These are phyloP conservation scores for Drosophila ogumai DNA, from an alignment of 1,140 invertebrate genomes.

Conservation along the genomic window DNA sequence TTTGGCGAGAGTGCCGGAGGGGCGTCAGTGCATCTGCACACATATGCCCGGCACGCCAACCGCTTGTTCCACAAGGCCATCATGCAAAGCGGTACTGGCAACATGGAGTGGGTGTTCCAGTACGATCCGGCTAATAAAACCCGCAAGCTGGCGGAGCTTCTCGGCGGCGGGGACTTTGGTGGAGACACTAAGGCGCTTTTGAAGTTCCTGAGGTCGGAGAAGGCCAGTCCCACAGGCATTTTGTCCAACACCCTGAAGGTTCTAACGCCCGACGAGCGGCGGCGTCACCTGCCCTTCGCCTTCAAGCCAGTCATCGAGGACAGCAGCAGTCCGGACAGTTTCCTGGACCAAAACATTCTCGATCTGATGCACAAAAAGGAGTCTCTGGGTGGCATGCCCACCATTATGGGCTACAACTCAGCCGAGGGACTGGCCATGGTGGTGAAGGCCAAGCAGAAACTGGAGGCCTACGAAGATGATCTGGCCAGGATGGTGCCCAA, in stretches of 20 bases:
- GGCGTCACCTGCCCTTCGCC: conserved; percentile 63
- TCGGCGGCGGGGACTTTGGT: conserved; percentile 54
- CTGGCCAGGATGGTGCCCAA: conserved; percentile 63
- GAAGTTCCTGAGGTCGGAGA: conserved; percentile 62
- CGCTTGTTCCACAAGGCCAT: conserved; percentile 85
- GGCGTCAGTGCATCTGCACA: conserved; percentile 78
- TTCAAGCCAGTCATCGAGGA: conserved; percentile 78
- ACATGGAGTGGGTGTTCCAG: conserved; percentile 77
- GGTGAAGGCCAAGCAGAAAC: conserved; percentile 40
- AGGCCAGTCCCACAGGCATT: conserved; percentile 39
- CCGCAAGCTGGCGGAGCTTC: conserved; percentile 49
- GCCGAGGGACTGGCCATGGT: conserved; percentile 73
- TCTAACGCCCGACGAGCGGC: conserved; percentile 66
- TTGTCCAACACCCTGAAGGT: conserved; percentile 48
- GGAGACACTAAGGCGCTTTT: conserved; percentile 38
- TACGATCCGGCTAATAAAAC: conserved; percentile 46
- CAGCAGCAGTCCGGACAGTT: conserved; percentile 56
- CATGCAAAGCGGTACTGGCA: conserved; percentile 84
- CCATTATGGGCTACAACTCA: conserved; percentile 75
- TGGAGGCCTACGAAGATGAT: conserved; percentile 63
- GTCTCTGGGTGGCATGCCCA: conserved; percentile 47
- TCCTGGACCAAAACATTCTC: conserved; percentile 52
- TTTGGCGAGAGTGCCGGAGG: conserved; percentile 86
- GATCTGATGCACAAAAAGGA: conserved; percentile 62
- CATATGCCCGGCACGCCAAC: conserved; percentile 67